These are phyloP conservation scores for Isichthys henryi DNA, from an alignment of 2,113 vertebrate genomes.

Conservation along the genomic window DNA sequence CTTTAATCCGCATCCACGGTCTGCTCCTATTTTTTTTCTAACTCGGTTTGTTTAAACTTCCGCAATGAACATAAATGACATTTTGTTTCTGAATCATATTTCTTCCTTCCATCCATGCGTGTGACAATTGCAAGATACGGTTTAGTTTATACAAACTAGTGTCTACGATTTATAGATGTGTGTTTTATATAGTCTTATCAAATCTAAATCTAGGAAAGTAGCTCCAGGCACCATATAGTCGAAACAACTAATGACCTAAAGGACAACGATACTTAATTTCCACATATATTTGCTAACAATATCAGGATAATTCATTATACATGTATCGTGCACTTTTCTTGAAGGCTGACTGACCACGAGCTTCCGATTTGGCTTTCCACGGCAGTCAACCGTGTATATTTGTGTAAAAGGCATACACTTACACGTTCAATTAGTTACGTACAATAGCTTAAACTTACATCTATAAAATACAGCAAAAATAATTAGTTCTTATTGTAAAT, in stretches of 20 bases:
- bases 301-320: not conserved
- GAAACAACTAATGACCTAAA: not conserved
- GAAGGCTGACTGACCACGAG: not conserved
- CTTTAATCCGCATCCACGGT: not conserved
- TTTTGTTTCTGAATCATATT: not conserved
- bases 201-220: not conserved
- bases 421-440: too few species aligned
- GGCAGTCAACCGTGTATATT: not conserved
- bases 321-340: not conserved
- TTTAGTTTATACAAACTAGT: not conserved
- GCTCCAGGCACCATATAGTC: not conserved
- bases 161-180: not conserved
- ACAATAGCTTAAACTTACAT: not conserved
- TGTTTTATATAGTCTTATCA: not conserved
- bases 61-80: not conserved
- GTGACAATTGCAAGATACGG: not conserved
- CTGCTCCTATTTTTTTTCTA: not conserved
- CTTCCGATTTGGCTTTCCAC: not conserved
- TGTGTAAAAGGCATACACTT: not conserved
- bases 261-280: not conserved
- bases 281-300: not conserved
- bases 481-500: not conserved
- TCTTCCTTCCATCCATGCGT: not conserved
- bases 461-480: not conserved
- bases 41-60: not conserved